Evolutionary conservation across 2,113 vertebrate species (phyloP), one percentile per base, ranked within the genome.

Genomic region (Ciconia stormi): DNA sequence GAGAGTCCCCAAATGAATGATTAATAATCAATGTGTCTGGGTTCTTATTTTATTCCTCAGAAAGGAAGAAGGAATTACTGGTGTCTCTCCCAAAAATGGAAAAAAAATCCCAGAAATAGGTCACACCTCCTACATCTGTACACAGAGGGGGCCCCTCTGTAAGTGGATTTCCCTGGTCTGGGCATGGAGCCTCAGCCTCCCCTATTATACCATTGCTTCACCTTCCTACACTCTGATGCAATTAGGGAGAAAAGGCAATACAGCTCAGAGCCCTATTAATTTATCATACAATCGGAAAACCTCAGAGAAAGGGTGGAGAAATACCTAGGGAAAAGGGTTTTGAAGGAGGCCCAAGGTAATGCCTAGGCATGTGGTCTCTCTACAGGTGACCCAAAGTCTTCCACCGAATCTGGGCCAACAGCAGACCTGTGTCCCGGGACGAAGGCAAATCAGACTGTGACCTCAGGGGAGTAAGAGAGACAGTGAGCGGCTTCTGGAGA

Each of bases 1-100:
- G 92, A 97, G 94, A 96, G 96, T 95, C 77, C 96, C 80, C 91
- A 97, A 78, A 97, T 97, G 97, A 97, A 97, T 98, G 97, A 98
- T 98, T 98, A 98, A 98, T 98, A 98, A 98, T 98, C 98, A 98
- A 97, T 98, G 98, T 93, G 97, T 97, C 98, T 98, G 96, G 96
- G 95, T 96, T 92, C 74, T 95, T 93, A 91, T 97, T 97, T 97
- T 97, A 97, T 97, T 98, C 96, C 58, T 97, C 77, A 87, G 95
- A 97, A 97, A 96, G 87, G 93, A 97, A 92, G 97, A 97, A 97
- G 95, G 84, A 97, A 98, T 97, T 96, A 92, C 95, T 90, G 73
- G 78, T 95, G 96, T 97, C 91, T 98, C 94, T 97, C 95, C 96
- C 95, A 50, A 93, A 98, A 98, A 62, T 7, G 71, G 92, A 91